Evolutionary conservation across 2,888 invertebrate genomes (phyloP).

Genomic region (Caenorhabditis zanzibari): DNA sequence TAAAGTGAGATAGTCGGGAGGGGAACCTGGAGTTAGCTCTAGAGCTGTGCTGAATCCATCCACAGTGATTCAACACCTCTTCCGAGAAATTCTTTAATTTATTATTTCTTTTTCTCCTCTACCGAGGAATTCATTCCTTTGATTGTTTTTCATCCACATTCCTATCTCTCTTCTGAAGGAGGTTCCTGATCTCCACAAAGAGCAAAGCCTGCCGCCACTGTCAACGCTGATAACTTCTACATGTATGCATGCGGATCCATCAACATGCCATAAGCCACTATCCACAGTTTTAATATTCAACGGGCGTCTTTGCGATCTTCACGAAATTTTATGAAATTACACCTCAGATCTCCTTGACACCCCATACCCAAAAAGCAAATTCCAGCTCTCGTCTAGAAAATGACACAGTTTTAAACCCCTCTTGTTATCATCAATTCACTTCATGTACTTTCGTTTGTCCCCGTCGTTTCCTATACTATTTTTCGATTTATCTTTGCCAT

Average conservation of each 20-base stretch:
- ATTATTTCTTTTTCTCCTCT: too few relatives aligned
- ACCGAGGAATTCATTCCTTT: too few relatives aligned
- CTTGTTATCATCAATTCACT: conserved; percentile 14
- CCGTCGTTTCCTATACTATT: background rate
- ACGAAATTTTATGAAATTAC: background rate
- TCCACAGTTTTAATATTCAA: background rate
- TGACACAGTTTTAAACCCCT: conserved; percentile 16
- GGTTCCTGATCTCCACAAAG: conserved; percentile 54
- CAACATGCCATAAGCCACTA: conserved; percentile 56
- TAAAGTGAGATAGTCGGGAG: too few relatives aligned
- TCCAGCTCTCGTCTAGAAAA: conserved; percentile 1
- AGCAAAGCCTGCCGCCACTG: conserved; percentile 59
- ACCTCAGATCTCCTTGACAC: conserved; percentile 36
- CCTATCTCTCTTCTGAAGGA: too few relatives aligned
- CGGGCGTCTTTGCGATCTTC: conserved; percentile 41
- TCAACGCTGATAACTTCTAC: conserved; percentile 63
- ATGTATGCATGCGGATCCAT: conserved; percentile 67
- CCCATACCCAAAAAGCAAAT: conserved; percentile 4
- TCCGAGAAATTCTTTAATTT: too few relatives aligned
- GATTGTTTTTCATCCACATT: too few relatives aligned
- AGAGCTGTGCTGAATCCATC: too few relatives aligned
- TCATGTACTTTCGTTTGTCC: conserved; percentile 24
- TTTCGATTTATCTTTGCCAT: conserved; percentile 8
- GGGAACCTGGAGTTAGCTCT: too few relatives aligned
- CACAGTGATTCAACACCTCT: too few relatives aligned